phyloP scores from a whole-genome alignment of 2,888 invertebrate species.

The Scaptomyza flava region DNA sequence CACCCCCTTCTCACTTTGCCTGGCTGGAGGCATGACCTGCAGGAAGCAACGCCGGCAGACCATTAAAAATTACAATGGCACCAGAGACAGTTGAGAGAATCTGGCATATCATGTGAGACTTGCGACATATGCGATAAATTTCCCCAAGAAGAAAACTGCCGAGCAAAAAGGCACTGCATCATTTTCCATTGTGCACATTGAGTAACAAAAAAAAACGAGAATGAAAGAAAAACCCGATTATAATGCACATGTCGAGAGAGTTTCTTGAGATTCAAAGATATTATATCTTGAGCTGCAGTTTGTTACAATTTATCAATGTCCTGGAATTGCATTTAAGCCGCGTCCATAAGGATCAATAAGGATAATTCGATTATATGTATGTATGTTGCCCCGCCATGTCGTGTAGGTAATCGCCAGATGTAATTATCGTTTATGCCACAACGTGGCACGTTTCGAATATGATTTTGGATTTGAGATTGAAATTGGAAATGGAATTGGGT shows the following conservation, averaged over 20 bases:
- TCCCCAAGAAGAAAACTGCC: slow-evolving; percentile 52
- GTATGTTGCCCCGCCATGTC: slow-evolving; percentile 4
- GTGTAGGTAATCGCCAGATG: slow-evolving; percentile 61
- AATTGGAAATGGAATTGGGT: slow-evolving; percentile 18
- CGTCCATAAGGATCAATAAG: slow-evolving; percentile 73
- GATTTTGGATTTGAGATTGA: slow-evolving; percentile 31
- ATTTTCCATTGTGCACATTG: slow-evolving; percentile 60
- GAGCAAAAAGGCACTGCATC: slow-evolving; percentile 62
- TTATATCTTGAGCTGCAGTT: slow-evolving; percentile 54
- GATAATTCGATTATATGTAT: slow-evolving; percentile 68
- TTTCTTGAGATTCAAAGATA: slow-evolving; percentile 56
- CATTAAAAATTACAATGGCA: slow-evolving; percentile 74
- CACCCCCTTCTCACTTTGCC: background rate
- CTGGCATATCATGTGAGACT: slow-evolving; percentile 75
- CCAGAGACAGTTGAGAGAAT: slow-evolving; percentile 49
- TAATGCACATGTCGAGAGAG: slow-evolving; percentile 57
- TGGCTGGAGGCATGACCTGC: slow-evolving; percentile 48
- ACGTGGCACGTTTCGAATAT: slow-evolving; percentile 72
- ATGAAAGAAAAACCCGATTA: slow-evolving; percentile 36
- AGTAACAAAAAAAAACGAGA: slow-evolving; percentile 15
- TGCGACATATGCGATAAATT: slow-evolving; percentile 79
- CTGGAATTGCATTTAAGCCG: slow-evolving; percentile 67
- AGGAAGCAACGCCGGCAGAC: slow-evolving; percentile 63
- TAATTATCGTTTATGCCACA: slow-evolving; percentile 74
- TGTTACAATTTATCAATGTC: slow-evolving; percentile 72